These are phyloP conservation scores for Portunus trituberculatus DNA, from an alignment of 1,140 invertebrate species.

Conservation along the genomic window DNA sequence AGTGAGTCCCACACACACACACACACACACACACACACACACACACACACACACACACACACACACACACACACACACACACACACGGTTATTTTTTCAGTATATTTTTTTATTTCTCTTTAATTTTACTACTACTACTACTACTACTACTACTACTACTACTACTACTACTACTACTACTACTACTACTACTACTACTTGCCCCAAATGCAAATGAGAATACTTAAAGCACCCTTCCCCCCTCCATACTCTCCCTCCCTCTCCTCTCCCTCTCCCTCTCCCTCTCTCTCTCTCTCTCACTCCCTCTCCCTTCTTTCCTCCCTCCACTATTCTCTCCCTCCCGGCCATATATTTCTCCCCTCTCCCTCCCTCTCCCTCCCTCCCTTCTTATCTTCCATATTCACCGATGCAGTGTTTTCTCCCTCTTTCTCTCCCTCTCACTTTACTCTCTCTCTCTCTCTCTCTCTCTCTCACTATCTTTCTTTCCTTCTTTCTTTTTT, in stretches of 20 bases:
- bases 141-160: no score
- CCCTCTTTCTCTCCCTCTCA: no score
- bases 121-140: background rate
- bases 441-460: no score
- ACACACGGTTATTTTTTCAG: background rate
- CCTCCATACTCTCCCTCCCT: background rate
- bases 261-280: background rate
- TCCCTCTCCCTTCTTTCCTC: background rate
- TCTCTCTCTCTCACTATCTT: no score
- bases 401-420: background rate
- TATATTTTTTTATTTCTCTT: background rate
- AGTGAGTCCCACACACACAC: no score
- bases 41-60: no score
- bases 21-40: no score
- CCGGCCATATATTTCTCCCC: no score
- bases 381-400: background rate
- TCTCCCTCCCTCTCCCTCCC: background rate
- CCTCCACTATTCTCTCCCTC: no score
- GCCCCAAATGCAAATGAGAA: background rate
- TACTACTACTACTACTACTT: background rate
- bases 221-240: background rate
- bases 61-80: background rate
- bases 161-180: slow-evolving; percentile 22
- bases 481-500: no score
- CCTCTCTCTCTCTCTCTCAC: background rate